Evolutionary conservation across 1,140 invertebrate species (phyloP).

Genomic region (Procambarus virginalis): DNA sequence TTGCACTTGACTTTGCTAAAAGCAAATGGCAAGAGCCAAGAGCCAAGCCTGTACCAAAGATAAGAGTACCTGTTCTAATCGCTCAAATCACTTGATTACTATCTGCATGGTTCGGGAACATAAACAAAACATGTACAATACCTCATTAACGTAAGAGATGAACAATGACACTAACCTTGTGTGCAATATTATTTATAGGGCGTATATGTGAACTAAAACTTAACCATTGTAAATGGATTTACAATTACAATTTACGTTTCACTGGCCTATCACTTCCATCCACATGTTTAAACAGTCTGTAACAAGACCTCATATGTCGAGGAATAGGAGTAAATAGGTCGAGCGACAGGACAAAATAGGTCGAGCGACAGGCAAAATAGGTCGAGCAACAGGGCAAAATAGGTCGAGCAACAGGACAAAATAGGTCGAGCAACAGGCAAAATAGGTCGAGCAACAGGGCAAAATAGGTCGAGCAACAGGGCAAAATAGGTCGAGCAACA

Average conservation of each 20-base stretch:
- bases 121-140: not conserved
- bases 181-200: not conserved
- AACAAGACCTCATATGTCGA: no score
- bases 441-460: no score
- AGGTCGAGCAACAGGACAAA: no score
- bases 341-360: no score
- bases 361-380: no score
- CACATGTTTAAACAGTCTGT: not conserved
- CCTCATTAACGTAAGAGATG: not conserved
- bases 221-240: not conserved
- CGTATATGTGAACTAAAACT: not conserved
- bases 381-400: no score
- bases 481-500: no score
- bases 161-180: not conserved
- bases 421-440: no score
- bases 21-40: not conserved
- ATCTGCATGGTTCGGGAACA: not conserved
- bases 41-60: not conserved
- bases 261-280: not conserved
- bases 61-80: not conserved
- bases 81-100: not conserved
- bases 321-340: no score
- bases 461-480: no score
- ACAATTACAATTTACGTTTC: slow-evolving; percentile 8
- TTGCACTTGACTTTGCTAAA: not conserved